Base-by-base conservation (phyloP, 2,113 vertebrate species). In the Scytalopus superciliaris region DNA sequence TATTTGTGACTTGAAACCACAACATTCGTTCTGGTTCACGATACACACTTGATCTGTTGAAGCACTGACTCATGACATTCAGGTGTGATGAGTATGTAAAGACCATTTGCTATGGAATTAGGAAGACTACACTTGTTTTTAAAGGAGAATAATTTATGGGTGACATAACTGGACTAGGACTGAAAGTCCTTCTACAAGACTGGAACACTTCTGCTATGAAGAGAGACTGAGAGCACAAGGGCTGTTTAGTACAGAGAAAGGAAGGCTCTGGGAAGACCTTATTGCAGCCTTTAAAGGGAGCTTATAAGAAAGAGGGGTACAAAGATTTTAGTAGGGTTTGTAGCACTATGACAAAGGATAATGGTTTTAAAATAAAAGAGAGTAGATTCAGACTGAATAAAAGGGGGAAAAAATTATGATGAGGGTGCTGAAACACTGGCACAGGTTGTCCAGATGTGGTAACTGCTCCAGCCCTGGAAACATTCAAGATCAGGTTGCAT, bases 1-100 rank as follows among this genome's bases (percentile, higher is more conserved):
- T n/a, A n/a, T n/a, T n/a, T 39, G 30, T 24, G 31, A 49, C 45
- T 81, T 82, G 40, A 92, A 91, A 33, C 37, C 59, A 78, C 25
- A 27, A 78, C 25, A 27, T 70, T 78, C 92, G 52, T 69, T 93
- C 47, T 44, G 89, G 64, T 93, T 97, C 93, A 88, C 81, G 59
- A 93, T 67, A 84, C 31, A 33, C 73, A 91, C 55, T 75, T 89
- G 56, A 91, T 68, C 85, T 92, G 69, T 53, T 1, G 19, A 84
- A 89, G 80, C 87, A 84, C 33, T 96, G 95, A 96, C 93, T 97
- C 95, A 77, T 91, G 94, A 96, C 91, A 96, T 95, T 97, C 91
- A 94, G 77, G 85, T 93, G 47, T 87, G 91, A 92, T 30, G 35
- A 91, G 75, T 90, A 50, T 19, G 90, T 88, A 90, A 96, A 96